Base-by-base conservation (phyloP, 2,888 invertebrate species). In the Cheilosia soror region DNA sequence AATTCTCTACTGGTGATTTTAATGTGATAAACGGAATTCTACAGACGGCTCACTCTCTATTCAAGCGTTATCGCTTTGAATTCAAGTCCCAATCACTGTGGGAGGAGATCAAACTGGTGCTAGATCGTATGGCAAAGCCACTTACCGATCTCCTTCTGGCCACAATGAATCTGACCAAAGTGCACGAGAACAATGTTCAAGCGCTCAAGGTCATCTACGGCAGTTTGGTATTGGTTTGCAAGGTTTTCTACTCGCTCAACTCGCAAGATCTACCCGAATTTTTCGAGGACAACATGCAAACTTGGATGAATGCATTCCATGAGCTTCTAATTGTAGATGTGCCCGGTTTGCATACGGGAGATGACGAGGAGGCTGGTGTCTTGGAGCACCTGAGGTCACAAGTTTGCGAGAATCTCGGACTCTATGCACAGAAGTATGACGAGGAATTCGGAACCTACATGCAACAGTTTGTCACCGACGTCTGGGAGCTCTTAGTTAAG, bases 251-350 rank as follows among this genome's bases (percentile, higher is more conserved):
- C 92, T 99, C 99, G 0, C 94, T 99, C 25, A 99, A 99, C 92
- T 97, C 96, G 88, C 99, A 99, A 94, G 99, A 99, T 92, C 93
- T 99, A 88, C 99, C 99, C 0, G 99, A 99, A 93, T 99, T 97
- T 93, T 99, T 99, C 91, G 99, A 99, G 92, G 99, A 99, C 91
- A 98, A 99, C 91, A 98, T 99, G 96, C 93, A 94, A 27, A 94
- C 94, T 0, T 99, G 99, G 99, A 99, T 99, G 98, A 94, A 95
- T 0, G 95, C 97, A 89, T 96, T 99, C 88, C 95, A 97, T 65
- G 94, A 94, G 37, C 93, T 99, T 40, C 93, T 99, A 42, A 96
- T 95, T 76, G 93, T 94, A 0, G 96, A 98, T 91, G 96, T 97
- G 47, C 95, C 96, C 1, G 93, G 95, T 33, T 93, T 98, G 81